Conservation (phyloP, 2,113 vertebrate species). For the Pseudorectes ferrugineus region DNA sequence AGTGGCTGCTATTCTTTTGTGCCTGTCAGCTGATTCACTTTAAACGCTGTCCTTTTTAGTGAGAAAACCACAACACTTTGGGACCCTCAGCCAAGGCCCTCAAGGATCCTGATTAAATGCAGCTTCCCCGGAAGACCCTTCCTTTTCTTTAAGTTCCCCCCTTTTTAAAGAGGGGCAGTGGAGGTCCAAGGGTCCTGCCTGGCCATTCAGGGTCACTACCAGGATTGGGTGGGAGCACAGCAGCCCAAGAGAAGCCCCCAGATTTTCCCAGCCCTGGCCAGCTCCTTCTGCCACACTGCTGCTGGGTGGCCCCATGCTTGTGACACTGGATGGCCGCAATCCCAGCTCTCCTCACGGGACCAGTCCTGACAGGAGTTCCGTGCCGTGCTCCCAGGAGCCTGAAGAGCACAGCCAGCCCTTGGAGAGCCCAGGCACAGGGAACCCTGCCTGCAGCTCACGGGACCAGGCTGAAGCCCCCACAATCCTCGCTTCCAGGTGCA, state of each 20-base stretch:
- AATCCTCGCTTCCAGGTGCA: not conserved
- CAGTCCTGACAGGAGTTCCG: not conserved
- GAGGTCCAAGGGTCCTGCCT: not conserved
- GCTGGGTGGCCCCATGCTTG: not conserved
- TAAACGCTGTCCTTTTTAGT: not conserved
- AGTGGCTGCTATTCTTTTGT: not conserved
- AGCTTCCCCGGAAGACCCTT: not conserved
- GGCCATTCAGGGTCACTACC: not conserved
- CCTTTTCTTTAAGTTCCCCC: not conserved
- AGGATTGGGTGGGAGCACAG: fast-evolving
- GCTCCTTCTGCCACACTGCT: not conserved
- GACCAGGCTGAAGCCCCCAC: not conserved
- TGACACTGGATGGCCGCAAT: not conserved
- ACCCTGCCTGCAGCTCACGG: not conserved
- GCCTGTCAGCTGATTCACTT: not conserved
- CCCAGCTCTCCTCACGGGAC: not conserved
- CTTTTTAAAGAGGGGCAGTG: fast-evolving
- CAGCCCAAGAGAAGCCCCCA: not conserved
- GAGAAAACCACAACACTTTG: not conserved
- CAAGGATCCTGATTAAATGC: not conserved
- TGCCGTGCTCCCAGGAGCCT: not conserved
- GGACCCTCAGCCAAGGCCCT: constrained; percentile 1
- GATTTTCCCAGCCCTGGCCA: not conserved
- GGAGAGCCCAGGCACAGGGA: not conserved
- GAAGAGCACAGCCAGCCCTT: fast-evolving